phyloP scores from a whole-genome alignment of 1,140 invertebrate genomes.

The Camponotus vicinus region DNA sequence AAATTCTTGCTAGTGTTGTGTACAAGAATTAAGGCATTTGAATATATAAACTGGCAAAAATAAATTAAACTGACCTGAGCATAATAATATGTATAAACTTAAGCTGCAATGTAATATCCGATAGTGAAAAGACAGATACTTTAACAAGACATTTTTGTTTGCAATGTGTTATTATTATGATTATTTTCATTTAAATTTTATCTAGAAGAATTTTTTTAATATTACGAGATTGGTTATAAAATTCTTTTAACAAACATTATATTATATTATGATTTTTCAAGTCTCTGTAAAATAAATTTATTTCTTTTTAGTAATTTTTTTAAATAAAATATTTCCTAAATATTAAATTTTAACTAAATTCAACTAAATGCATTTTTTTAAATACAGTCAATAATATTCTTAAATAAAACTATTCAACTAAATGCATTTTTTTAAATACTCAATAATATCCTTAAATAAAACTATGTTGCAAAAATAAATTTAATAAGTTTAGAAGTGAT shows the following conservation, averaged over 20 bases:
- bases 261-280: not conserved
- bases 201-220: not conserved
- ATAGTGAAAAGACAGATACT: not conserved
- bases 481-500: not conserved
- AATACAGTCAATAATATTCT: not conserved
- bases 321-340: not conserved
- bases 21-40: not conserved
- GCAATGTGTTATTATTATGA: not conserved
- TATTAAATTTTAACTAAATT: not conserved
- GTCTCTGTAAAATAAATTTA: not conserved
- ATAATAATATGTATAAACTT: not conserved
- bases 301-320: not conserved
- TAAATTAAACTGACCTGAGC: not conserved
- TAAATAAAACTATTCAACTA: not conserved
- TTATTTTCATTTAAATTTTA: slow-evolving; percentile 1
- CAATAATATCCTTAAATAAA: not conserved
- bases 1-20: not conserved
- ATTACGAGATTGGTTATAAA: not conserved
- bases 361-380: not conserved
- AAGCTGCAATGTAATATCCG: not conserved
- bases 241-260: not conserved
- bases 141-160: not conserved
- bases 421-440: not conserved
- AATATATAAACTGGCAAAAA: not conserved
- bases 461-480: not conserved